Base-by-base conservation (phyloP, 2,113 vertebrate genomes). In the Caranx melampygus region DNA sequence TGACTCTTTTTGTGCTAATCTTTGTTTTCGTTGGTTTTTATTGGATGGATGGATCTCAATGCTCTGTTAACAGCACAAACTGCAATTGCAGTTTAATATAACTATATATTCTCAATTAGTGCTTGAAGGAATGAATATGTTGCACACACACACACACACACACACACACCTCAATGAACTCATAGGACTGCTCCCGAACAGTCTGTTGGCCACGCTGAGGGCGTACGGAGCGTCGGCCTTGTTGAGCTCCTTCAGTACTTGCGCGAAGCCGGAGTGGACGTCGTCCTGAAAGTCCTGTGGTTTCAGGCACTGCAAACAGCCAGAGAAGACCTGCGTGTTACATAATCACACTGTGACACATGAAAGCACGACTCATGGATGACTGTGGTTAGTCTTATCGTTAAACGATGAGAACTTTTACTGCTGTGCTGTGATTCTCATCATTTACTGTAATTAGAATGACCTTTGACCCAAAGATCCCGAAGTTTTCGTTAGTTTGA, bases 101-200 rank as follows among this genome's bases (percentile, higher is more conserved):
- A 54, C 34, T 5, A 13, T 11, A 2, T n/a, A 14, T 42, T 5
- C 20, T 62, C n/a, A 42, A 9, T 60, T 18, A 16, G 16, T 35
- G 34, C n/a, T 44, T 42, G 34, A 54, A 21, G 52, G 52, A 54
- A 59, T 5, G 57, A 21, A 54, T 54, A 8, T 11, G 52, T 21
- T 34, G 13, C 35, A 54, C 2, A 20, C 40, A 40, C 40, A 40
- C 40, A 31, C 2, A 60, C 21, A n/a, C n/a, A 49, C 35, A 14
- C 45, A 70, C 52, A 81, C 89, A 42, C 85, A 99, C 98, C 55
- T 94, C 75, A 52, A 96, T 87, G 92, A 99, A 97, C 64, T 81
- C 21, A 80, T 94, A 97, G 26, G 94, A 94, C 87, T 95, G 90
- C 78, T 99, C 96, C 96, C 97, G 18, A 95, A 99, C 6, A 99